phyloP scores from a whole-genome alignment of 2,888 invertebrate species.

The Drosophila mercatorum region DNA sequence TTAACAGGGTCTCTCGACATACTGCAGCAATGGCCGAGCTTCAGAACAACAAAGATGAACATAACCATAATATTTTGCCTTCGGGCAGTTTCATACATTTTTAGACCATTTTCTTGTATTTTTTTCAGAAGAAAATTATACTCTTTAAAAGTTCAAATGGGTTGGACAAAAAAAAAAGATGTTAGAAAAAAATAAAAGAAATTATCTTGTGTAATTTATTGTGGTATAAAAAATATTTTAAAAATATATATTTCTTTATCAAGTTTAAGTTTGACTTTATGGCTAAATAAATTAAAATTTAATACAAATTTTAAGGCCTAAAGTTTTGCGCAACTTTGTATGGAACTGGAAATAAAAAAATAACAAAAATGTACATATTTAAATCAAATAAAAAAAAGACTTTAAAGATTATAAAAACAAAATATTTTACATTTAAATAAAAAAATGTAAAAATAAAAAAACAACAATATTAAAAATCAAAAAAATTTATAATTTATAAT shows the following conservation, averaged over 20 bases:
- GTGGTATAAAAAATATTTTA: neutral
- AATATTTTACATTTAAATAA: too few relatives aligned
- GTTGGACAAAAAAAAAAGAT: neutral
- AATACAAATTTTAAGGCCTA: neutral
- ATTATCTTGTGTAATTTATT: constrained; percentile 1
- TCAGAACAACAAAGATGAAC: constrained; percentile 16
- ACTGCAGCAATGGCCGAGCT: neutral
- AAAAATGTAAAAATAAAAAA: too few relatives aligned
- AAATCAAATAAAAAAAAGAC: too few relatives aligned
- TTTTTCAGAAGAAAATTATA: constrained; percentile 3
- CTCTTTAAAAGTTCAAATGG: constrained; percentile 16
- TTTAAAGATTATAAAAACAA: too few relatives aligned
- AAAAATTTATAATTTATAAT: too few relatives aligned
- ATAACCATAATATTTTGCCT: constrained; percentile 32
- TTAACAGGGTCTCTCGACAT: neutral
- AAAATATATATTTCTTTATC: neutral
- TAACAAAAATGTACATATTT: too few relatives aligned
- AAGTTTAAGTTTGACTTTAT: neutral
- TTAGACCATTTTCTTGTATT: constrained; percentile 20
- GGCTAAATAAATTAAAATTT: neutral
- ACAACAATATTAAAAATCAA: too few relatives aligned
- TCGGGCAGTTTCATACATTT: constrained; percentile 37
- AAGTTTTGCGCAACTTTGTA: too few relatives aligned
- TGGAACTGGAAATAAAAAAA: too few relatives aligned
- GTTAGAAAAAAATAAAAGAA: neutral